Evolutionary conservation across 2,797 vertebrate species (phyloP), one percentile per base, ranked within the genome.

Genomic region (Eidolon dupreanum): DNA sequence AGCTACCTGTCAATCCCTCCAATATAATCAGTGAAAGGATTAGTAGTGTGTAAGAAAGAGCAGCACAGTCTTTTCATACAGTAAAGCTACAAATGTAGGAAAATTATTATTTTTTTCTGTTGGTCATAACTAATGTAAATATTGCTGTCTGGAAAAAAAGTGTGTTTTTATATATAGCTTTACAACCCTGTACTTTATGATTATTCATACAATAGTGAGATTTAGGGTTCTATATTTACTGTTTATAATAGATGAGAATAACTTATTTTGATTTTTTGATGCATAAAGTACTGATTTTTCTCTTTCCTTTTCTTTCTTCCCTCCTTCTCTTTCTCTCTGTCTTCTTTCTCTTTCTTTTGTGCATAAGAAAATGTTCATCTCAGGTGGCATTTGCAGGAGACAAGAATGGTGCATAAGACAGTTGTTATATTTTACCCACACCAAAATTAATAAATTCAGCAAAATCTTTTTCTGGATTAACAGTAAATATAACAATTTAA

Each of bases 41-140:
- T 43, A 99, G 99, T 97, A 99, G 99, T 94, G 99, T 99, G 97
- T 99, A 98, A 99, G 90, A 74, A 71, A 82, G 85, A 66, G 82
- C 55, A 65, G n/a, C 91, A 90, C 85, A 71, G 65, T 31, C 22
- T 15, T 74, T 63, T 96, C 93, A 84, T 98, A 82, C 51, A 0
- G 95, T 36, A 53, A 94, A 6, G 71, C 97, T 94, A 97, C 93
- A 93, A 90, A 93, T 87, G 63, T 88, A 96, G 87, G 94, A 90
- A 97, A 97, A 92, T 59, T 96, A 83, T 97, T 96, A 98, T 95
- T 97, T 96, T 97, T 96, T 94, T 98, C 97, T 95, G 89, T 97
- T 1, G 1, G 88, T 97, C 81, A 84, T 96, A 97, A 95, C 98
- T 97, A 41, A 90, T 99, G 98, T 99, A 99, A 98, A 98, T 99